phyloP scores from a whole-genome alignment of 1,140 invertebrate species.

The Brachionus angularis region DNA sequence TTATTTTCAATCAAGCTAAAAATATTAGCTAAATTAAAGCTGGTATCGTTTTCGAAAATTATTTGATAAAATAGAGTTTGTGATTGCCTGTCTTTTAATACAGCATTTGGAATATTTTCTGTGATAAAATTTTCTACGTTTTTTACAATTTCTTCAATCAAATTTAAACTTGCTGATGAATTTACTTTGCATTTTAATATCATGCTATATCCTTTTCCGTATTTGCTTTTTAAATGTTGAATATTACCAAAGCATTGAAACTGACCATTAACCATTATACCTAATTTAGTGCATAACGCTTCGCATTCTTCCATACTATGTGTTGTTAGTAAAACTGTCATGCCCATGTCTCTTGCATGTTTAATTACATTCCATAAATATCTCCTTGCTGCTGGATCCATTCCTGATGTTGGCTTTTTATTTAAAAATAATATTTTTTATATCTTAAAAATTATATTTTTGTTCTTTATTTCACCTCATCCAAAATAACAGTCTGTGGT shows the following conservation, averaged over 20 bases:
- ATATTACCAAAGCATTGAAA: constrained; percentile 50
- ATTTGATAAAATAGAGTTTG: constrained; percentile 43
- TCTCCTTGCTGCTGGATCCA: constrained; percentile 43
- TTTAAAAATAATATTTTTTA: constrained; percentile 64
- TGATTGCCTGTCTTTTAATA: constrained; percentile 19
- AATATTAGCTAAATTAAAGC: constrained; percentile 12
- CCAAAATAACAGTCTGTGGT: constrained; percentile 57
- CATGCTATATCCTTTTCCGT: constrained; percentile 60
- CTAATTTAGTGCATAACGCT: constrained; percentile 49
- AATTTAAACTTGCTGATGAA: not conserved
- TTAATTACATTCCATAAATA: constrained; percentile 42
- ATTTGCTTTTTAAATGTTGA: constrained; percentile 50
- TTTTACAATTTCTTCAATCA: not conserved
- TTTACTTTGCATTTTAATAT: constrained; percentile 48
- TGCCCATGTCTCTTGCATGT: constrained; percentile 46
- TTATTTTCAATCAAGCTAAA: constrained; percentile 26
- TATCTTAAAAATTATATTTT: constrained; percentile 57
- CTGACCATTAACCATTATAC: constrained; percentile 52
- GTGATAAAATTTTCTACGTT: constrained; percentile 22
- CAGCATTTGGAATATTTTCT: constrained; percentile 35
- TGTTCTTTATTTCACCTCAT: constrained; percentile 50
- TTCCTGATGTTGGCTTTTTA: constrained; percentile 40
- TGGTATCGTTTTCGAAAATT: not conserved
- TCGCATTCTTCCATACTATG: constrained; percentile 52
- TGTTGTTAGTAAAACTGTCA: constrained; percentile 24